Evolutionary conservation across 2,113 vertebrate genomes (phyloP), one percentile per base, ranked within the genome.

Genomic region (Eira barbara): DNA sequence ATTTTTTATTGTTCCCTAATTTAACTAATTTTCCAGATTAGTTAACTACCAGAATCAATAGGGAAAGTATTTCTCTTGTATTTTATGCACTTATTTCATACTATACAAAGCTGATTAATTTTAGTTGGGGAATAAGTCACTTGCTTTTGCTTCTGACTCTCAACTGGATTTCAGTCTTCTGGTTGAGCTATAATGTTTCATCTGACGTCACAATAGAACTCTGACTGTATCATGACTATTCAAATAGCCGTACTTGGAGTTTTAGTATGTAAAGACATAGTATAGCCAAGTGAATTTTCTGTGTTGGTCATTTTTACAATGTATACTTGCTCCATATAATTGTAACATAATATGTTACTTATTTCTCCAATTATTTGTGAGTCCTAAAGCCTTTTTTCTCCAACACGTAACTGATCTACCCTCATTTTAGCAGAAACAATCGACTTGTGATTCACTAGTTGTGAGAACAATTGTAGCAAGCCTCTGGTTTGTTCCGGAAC

Each of bases 311-410:
- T 79, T 94, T 95, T 97, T 36, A 84, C n/a, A 91, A 12, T 15
- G 23, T 76, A 45, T 14, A 45, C 17, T 14, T 9, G 97, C 84
- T 90, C 31, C 10, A 39, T 3, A 7, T 55, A 23, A 76, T 63
- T 90, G 29, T n/a, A 83, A 69, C 18, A 59, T 47, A 23, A 49
- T n/a, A 49, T 63, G 39, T 63, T 97, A 20, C 25, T 83, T 89
- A 84, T 94, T 91, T 90, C n/a, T 79, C 52, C 7, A 93, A 76
- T 94, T 89, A 89, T 52, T 89, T 84, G n/a, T 93, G 74, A 89
- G 65, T 59, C 93, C 39, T 67, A 74, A 95, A 79, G 21, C 29
- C 17, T 39, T 47, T 59, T 25, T 52, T 49, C 7, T 21, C 18
- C 5, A 52, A 78, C 23, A 12, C 52, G 7, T 73, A 89, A 34